These are phyloP conservation scores for Sebastes kiyomatsui DNA, from an alignment of 2,797 vertebrate species.

Conservation along the genomic window DNA sequence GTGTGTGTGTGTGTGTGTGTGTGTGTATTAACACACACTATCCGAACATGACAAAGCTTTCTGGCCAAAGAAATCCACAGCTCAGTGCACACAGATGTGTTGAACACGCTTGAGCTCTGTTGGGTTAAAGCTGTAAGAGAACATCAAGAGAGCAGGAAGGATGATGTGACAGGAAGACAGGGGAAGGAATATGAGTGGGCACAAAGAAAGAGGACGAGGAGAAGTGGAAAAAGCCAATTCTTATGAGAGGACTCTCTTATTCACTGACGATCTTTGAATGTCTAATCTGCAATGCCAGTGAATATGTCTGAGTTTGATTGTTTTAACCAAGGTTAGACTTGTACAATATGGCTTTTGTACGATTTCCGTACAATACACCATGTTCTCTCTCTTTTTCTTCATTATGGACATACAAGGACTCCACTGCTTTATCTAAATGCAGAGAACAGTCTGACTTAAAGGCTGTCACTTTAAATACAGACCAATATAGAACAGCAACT, in stretches of 20 bases:
- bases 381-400: neutral
- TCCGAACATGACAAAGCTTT: neutral
- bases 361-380: too few species aligned
- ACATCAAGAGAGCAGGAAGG: neutral
- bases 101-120: neutral
- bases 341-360: neutral
- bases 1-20: neutral
- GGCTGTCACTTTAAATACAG: neutral
- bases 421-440: neutral
- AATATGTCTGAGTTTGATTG: neutral
- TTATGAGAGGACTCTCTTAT: neutral
- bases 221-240: neutral
- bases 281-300: neutral
- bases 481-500: neutral
- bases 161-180: neutral
- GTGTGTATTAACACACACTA: neutral
- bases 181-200: neutral
- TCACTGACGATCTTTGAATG: neutral
- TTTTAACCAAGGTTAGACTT: neutral
- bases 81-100: constrained; percentile 1
- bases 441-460: neutral
- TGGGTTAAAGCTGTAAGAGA: neutral
- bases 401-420: neutral
- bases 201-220: neutral
- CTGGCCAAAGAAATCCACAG: neutral